Evolutionary conservation across 92 coral and sea anemone genomes (phyloP).

Genomic region (Pocillopora meandrina): DNA sequence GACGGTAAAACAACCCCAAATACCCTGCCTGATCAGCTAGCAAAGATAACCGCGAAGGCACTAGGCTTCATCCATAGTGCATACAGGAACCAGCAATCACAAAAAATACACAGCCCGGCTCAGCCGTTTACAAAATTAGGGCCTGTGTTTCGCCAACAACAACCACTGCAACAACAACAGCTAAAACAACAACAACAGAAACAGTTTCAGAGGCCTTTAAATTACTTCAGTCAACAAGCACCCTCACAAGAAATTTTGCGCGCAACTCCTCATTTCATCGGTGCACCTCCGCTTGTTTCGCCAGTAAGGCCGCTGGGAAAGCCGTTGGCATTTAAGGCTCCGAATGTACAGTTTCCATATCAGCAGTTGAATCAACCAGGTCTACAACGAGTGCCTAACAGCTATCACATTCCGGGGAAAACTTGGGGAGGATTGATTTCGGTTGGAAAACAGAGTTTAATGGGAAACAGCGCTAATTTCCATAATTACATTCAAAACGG

Average conservation of each 20-base stretch:
- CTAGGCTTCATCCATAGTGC: slow-evolving; percentile 10
- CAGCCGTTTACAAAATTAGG: neutral
- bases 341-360: slow-evolving; percentile 12
- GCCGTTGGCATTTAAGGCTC: neutral
- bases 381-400: neutral
- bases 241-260: slow-evolving; percentile 7
- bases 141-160: neutral
- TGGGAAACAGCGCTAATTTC: slow-evolving; percentile 13
- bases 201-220: slow-evolving; percentile 1
- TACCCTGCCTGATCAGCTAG: slow-evolving; percentile 4
- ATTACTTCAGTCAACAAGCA: slow-evolving; percentile 7
- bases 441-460: slow-evolving; percentile 24
- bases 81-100: neutral
- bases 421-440: slow-evolving; percentile 23
- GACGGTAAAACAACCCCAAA: neutral
- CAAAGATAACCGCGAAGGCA: slow-evolving; percentile 22
- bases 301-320: slow-evolving; percentile 22
- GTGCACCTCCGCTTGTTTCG: slow-evolving; percentile 22
- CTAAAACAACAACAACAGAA: slow-evolving; percentile 29
- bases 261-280: neutral
- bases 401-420: neutral
- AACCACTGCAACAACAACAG: neutral
- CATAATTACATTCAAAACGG: neutral
- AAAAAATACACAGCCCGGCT: neutral
- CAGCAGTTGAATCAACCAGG: neutral